Base-by-base conservation (phyloP, 2,113 vertebrate genomes). In the Mesocricetus auratus region DNA sequence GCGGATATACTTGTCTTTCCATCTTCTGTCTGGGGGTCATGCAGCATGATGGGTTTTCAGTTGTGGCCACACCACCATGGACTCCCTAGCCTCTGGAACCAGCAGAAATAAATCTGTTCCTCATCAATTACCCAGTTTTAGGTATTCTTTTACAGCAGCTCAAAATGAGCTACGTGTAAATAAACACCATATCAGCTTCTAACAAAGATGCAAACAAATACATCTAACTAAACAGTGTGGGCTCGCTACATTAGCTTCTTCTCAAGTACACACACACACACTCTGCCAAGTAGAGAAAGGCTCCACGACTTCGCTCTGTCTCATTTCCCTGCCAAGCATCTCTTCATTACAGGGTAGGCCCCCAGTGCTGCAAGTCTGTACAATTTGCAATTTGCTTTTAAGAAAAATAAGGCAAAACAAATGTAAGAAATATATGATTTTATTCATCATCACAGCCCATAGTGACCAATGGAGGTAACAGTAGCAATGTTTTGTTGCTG, bases 271-370 rank as follows among this genome's bases (percentile, higher is more conserved):
- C 8, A 86, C 9, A 90, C 60, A 86, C 89, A 90, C 60, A 86
- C 89, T 88, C 69, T 68, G 69, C 86, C 64, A 68, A 78, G 45
- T 22, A 64, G n/a, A 89, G 77, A 68, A 78, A 90, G 74, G 10
- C 53, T 60, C 78, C 56, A 66, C 29, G 9, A 58, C 69, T 96
- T 75, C 66, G 60, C 45, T 69, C 53, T 77, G 45, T 71, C 60
- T 96, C 82, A 68, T 93, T 96, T 95, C 90, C 93, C 90, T 92
- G 90, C 58, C 92, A 95, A 95, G 56, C 33, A 66, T 75, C 56
- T 86, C 85, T 90, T 77, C 39, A 33, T 73, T 64, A 56, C 60
- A 92, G 64, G 33, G 26, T 53, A 77, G 7, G 29, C 66, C 83
- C 12, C 56, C 56, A 45, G 95, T 88, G 60, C 71, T 88, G 42